phyloP scores from a whole-genome alignment of 2,888 invertebrate species.

The Stenodera caucasica region DNA sequence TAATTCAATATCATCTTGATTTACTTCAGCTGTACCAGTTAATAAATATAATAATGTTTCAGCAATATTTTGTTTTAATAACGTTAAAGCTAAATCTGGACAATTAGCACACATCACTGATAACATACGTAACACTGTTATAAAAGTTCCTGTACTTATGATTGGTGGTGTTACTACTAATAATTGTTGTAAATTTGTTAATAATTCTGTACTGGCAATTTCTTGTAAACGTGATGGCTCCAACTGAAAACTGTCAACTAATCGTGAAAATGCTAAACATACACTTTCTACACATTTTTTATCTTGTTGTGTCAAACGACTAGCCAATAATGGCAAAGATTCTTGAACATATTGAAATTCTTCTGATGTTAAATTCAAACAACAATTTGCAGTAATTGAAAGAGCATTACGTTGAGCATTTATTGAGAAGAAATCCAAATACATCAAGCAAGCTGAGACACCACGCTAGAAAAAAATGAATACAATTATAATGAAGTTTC shows the following conservation, averaged over 20 bases:
- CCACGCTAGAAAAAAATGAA: conserved; percentile 70
- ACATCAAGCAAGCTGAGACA: conserved; percentile 93
- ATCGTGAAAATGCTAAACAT: conserved; percentile 92
- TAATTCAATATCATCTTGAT: conserved; percentile 74
- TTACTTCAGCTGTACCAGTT: conserved; percentile 74
- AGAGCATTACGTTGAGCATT: conserved; percentile 96
- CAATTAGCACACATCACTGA: conserved; percentile 96
- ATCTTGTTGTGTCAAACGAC: conserved; percentile 81
- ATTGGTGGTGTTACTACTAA: conserved; percentile 94
- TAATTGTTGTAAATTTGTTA: conserved; percentile 91
- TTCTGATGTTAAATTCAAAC: conserved; percentile 88
- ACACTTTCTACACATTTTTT: conserved; percentile 98
- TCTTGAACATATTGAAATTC: conserved; percentile 93
- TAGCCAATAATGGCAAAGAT: conserved; percentile 83
- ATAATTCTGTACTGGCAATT: conserved; percentile 87
- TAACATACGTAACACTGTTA: conserved; percentile 93
- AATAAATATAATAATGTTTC: conserved; percentile 93
- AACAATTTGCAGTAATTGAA: conserved; percentile 97
- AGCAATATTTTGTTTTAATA: conserved; percentile 93
- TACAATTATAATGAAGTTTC: neutral
- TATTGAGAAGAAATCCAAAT: conserved; percentile 98
- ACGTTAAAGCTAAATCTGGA: conserved; percentile 87
- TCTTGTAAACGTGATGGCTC: conserved; percentile 89
- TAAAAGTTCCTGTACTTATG: conserved; percentile 92
- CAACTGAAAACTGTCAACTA: conserved; percentile 95